Conservation (phyloP, 30 jellyfish, hydroid and myxozoan genomes). For the Mastigias papua region DNA sequence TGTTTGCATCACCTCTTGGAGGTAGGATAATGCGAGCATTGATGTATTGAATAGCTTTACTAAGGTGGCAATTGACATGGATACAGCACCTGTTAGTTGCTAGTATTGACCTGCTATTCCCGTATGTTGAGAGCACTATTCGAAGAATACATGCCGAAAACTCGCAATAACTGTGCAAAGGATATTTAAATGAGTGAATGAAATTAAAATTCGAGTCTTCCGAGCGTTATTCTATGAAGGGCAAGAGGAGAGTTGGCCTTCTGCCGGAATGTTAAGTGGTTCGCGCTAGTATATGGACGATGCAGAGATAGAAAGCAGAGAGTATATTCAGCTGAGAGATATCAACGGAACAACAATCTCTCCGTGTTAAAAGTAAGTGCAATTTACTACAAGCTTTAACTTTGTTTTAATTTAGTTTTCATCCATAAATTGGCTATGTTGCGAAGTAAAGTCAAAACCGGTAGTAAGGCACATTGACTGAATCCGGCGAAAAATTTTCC, state of each 20-base stretch:
- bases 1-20: slow-evolving; percentile 7
- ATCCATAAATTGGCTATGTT: too few species aligned
- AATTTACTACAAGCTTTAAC: too few species aligned
- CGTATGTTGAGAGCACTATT: background rate
- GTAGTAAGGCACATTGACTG: too few species aligned
- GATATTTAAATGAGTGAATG: background rate
- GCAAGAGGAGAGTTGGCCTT: background rate
- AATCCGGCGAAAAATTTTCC: too few species aligned
- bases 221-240: background rate
- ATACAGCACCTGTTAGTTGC: slow-evolving; percentile 59
- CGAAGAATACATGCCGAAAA: background rate
- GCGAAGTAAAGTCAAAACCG: too few species aligned
- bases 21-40: slow-evolving; percentile 15
- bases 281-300: background rate
- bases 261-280: background rate
- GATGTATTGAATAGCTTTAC: slow-evolving; percentile 46
- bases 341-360: too few species aligned
- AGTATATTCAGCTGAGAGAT: too few species aligned
- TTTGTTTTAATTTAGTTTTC: too few species aligned
- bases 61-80: slow-evolving; percentile 29
- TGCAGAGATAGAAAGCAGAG: too few species aligned
- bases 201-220: background rate
- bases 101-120: slow-evolving; percentile 50
- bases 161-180: background rate
- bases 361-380: too few species aligned